Percentiles rank a stretch among this genome's conserved stretches.
Evolutionary conservation across 2,888 invertebrate species (phyloP).

Genomic region (Aphodius sticticus): DNA sequence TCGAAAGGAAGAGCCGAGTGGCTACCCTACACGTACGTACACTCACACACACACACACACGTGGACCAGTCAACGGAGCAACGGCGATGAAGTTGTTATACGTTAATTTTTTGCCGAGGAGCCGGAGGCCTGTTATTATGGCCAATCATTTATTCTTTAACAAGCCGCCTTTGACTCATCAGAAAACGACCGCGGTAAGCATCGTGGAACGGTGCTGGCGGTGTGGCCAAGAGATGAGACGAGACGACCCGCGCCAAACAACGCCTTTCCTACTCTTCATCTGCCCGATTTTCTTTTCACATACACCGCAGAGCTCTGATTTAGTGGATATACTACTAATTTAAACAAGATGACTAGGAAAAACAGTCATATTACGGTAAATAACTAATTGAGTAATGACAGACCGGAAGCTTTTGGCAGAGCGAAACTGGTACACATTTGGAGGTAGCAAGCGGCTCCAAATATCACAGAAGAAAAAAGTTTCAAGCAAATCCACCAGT

Average conservation of each 20-base stretch:
- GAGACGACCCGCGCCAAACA: background rate
- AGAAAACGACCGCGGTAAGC: constrained; percentile 33
- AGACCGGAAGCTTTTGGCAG: background rate
- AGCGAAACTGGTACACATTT: too few relatives aligned
- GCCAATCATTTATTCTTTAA: constrained; percentile 47
- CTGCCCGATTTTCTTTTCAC: background rate
- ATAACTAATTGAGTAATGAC: background rate
- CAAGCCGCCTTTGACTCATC: constrained; percentile 45
- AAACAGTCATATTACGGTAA: background rate
- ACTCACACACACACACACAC: background rate
- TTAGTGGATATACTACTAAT: background rate
- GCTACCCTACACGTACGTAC: background rate
- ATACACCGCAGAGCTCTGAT: background rate
- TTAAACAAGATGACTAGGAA: background rate
- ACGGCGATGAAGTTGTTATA: constrained; percentile 46
- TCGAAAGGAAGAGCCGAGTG: background rate
- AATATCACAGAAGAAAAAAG: too few relatives aligned
- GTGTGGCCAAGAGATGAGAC: background rate
- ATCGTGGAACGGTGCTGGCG: constrained; percentile 15
- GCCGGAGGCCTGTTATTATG: constrained; percentile 44
- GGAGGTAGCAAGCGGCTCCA: too few relatives aligned
- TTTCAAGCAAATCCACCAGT: too few relatives aligned
- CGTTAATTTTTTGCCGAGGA: constrained; percentile 43
- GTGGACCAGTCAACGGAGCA: constrained; percentile 8
- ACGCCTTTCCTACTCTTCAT: background rate